phyloP scores from a whole-genome alignment of 1,140 invertebrate species.

The Zaprionus capensis region DNA sequence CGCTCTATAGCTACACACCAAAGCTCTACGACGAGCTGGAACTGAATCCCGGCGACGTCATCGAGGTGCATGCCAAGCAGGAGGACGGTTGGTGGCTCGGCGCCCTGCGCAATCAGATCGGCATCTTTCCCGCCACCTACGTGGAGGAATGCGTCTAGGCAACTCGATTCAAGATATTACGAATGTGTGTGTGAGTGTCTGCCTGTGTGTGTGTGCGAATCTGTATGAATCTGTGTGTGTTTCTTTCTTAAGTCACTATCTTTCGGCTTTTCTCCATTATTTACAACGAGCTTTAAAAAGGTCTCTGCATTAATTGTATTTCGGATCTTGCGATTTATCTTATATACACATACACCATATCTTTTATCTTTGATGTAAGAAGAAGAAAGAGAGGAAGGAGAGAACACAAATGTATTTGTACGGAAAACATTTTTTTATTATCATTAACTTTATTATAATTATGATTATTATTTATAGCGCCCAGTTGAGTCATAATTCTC shows the following conservation, averaged over 20 bases:
- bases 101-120: constrained; percentile 92
- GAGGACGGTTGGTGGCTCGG: constrained; percentile 98
- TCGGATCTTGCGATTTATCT: constrained; percentile 2
- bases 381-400: not conserved
- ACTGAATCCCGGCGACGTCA: constrained; percentile 92
- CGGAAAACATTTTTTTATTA: constrained; percentile 28
- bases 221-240: constrained; percentile 29
- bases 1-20: constrained; percentile 94
- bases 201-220: constrained; percentile 9
- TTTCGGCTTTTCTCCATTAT: constrained; percentile 41
- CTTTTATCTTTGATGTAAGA: not conserved
- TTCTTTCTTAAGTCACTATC: constrained; percentile 38
- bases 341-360: constrained; percentile 1
- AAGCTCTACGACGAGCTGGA: constrained; percentile 95
- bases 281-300: constrained; percentile 47
- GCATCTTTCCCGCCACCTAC: constrained; percentile 97
- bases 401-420: constrained; percentile 20
- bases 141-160: constrained; percentile 88
- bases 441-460: constrained; percentile 20
- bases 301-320: constrained; percentile 37
- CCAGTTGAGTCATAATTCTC: constrained; percentile 40
- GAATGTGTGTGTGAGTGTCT: constrained; percentile 19
- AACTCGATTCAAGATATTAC: constrained; percentile 23
- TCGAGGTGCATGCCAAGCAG: constrained; percentile 95
- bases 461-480: constrained; percentile 44